Evolutionary conservation across 2,113 vertebrate species (phyloP), one percentile per base, ranked within the genome.

Genomic region (Silurus meridionalis): DNA sequence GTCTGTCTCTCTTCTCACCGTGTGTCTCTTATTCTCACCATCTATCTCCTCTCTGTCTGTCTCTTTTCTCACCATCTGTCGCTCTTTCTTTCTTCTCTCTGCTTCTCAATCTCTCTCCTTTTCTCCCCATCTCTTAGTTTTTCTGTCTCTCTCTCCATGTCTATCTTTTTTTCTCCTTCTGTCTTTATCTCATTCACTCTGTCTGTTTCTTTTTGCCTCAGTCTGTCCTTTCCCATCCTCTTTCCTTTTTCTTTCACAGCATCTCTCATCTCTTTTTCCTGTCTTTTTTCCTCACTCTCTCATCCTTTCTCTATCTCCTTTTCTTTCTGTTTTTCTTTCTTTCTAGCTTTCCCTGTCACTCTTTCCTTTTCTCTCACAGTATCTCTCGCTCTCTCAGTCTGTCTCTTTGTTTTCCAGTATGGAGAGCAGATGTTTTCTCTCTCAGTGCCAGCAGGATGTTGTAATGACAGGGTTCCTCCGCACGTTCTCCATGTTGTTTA

Each of bases 391-490:
- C 79, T 90, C 53, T 46, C 25, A 64, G 17, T 64, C 66, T 4
- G 8, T 28, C 66, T 15, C 66, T 10, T 25, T 28, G 21, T 37
- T 37, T 37, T 37, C 37, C 37, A 55, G 85, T 88, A 87, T 85
- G 86, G 85, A 83, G 84, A 91, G 84, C 87, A 87, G 88, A 92
- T 91, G 89, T 90, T 60, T 89, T 91, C 90, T 80, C 83, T 74
- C 87, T 74, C 10, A 64, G 83, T 91, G 93, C 91, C 92, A 93
- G 91, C 88, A 90, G 91, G 91, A 93, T 92, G 91, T 89, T 89
- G 87, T 92, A 91, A 91, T 90, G 91, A 90, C 84, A 89, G 64
- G 87, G 83, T 87, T 83, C 80, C 78, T 63, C 83, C 71, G 80
- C 83, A 85, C 85, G 80, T 85, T 74, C 85, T 88, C 69, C 64